Percentiles rank a stretch among this genome's conserved stretches.
These are phyloP conservation scores for Geotria australis DNA, from an alignment of 2,797 vertebrate genomes.

Conservation along the genomic window DNA sequence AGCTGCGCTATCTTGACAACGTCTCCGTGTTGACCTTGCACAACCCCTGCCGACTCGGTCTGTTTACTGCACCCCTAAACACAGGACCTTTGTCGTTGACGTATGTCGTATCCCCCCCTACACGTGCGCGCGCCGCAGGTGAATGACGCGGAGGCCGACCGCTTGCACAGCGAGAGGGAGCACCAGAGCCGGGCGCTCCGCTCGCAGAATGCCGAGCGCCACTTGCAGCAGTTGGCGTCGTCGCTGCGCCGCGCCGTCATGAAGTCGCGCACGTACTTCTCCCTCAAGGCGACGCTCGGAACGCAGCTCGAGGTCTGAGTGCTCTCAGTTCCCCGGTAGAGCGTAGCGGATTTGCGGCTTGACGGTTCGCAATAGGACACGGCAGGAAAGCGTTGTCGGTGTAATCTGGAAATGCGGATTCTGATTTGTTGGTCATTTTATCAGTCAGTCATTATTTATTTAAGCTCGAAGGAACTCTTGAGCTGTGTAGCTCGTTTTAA, in stretches of 20 bases:
- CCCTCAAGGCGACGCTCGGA: constrained; percentile 63
- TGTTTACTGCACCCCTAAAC: not conserved
- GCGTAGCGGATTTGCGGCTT: too few species aligned
- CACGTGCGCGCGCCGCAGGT: constrained; percentile 14
- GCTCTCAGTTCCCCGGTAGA: too few species aligned
- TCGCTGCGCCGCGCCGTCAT: constrained; percentile 40
- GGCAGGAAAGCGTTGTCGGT: too few species aligned
- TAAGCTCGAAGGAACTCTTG: too few species aligned
- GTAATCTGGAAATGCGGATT: too few species aligned
- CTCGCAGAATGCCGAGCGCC: constrained; percentile 49
- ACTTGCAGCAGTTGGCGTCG: constrained; percentile 48
- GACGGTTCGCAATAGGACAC: too few species aligned
- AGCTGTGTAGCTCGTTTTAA: too few species aligned
- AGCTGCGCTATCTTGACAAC: too few species aligned
- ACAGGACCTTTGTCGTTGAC: too few species aligned
- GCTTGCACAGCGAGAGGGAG: constrained; percentile 49
- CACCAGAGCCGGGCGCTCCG: constrained; percentile 54
- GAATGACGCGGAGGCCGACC: constrained; percentile 62
- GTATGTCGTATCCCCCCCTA: not conserved
- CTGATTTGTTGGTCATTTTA: too few species aligned
- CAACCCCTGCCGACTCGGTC: not conserved
- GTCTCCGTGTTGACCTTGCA: too few species aligned
- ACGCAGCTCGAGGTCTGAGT: constrained; percentile 27
- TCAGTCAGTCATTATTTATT: too few species aligned
- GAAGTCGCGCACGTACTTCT: constrained; percentile 63